Conservation (phyloP, 2,888 invertebrate genomes). For the Thymelicus acteon region DNA sequence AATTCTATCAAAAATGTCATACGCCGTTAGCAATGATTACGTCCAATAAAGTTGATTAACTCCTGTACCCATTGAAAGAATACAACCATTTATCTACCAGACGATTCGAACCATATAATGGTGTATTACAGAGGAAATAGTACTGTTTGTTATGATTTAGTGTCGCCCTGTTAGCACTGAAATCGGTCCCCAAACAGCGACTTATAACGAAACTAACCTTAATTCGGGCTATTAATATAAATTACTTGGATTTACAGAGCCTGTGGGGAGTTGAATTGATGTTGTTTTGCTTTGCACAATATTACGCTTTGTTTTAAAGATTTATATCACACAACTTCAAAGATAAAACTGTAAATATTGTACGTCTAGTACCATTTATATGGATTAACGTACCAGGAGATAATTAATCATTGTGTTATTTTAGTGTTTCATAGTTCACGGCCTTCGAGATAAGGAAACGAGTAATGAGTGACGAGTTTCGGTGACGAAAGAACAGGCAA, state of each 20-base stretch:
- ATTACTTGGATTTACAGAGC: slow-evolving; percentile 80
- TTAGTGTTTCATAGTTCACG: slow-evolving; percentile 4
- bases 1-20: too few relatives aligned
- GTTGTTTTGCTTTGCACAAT: slow-evolving; percentile 64
- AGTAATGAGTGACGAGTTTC: background rate
- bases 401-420: slow-evolving; percentile 4
- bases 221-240: slow-evolving; percentile 79
- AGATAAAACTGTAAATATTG: background rate
- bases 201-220: slow-evolving; percentile 73
- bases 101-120: slow-evolving; percentile 22
- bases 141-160: slow-evolving; percentile 63
- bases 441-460: slow-evolving; percentile 4
- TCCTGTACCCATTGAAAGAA: background rate
- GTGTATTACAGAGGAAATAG: slow-evolving; percentile 42
- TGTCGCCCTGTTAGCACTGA: slow-evolving; percentile 60
- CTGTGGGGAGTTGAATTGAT: slow-evolving; percentile 71
- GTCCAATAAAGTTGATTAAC: background rate
- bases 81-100: slow-evolving; percentile 14
- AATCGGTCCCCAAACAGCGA: slow-evolving; percentile 73
- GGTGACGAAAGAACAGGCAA: background rate
- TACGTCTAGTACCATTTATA: slow-evolving; percentile 1
- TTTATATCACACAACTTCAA: background rate
- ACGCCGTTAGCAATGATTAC: background rate
- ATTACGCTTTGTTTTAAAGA: slow-evolving; percentile 56
- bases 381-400: background rate